Percentiles rank a stretch among this genome's conserved stretches.
Evolutionary conservation across 2,888 invertebrate genomes (phyloP).

Genomic region (Spodoptera picta): DNA sequence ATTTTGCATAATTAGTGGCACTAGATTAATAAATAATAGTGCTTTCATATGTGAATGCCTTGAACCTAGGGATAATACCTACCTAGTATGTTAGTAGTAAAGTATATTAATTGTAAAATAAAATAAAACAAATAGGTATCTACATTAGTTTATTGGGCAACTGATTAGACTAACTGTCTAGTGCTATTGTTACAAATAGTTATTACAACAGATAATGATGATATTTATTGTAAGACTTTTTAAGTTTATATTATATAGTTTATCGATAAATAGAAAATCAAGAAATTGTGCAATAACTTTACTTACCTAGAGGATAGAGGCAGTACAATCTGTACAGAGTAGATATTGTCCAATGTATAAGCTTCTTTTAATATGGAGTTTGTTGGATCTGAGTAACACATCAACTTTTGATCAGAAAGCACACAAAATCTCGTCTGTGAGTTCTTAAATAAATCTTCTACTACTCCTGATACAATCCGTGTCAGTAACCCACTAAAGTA

Average conservation of each 20-base stretch:
- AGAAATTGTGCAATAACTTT: background rate
- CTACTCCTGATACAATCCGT: constrained; percentile 89
- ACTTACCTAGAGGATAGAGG: constrained; percentile 85
- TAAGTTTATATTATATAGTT: background rate
- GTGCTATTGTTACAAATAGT: constrained; percentile 13
- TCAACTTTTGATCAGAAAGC: constrained; percentile 91
- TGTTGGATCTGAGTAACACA: constrained; percentile 92
- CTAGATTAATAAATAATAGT: too few species aligned
- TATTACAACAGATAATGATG: background rate
- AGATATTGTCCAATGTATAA: constrained; percentile 90
- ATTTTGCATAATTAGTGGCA: too few species aligned
- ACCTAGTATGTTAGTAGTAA: too few species aligned
- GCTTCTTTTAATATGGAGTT: constrained; percentile 91
- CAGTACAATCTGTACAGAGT: constrained; percentile 90
- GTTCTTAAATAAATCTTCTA: constrained; percentile 93
- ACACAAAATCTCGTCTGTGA: constrained; percentile 92
- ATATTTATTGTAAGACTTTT: too few species aligned
- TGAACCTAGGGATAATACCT: too few species aligned
- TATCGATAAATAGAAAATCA: background rate
- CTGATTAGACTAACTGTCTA: too few species aligned
- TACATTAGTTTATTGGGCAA: too few species aligned
- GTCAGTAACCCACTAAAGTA: constrained; percentile 90
- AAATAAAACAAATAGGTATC: too few species aligned
- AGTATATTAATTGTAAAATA: too few species aligned
- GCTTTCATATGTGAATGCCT: too few species aligned